These are phyloP conservation scores for Alloplasta piceator DNA, from an alignment of 2,888 invertebrate genomes.

Conservation along the genomic window DNA sequence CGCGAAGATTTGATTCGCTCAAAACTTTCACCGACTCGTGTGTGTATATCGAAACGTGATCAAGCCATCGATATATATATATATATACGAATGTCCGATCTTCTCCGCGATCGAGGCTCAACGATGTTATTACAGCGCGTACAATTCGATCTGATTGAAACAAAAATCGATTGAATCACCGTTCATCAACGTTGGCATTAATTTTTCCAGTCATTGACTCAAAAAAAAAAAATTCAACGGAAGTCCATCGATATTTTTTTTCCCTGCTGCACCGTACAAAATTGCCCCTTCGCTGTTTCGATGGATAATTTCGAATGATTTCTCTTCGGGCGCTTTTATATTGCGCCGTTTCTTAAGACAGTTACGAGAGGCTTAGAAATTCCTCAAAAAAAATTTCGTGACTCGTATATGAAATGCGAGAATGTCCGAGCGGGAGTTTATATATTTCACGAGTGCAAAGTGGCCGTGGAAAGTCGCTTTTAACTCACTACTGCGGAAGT, in stretches of 20 bases:
- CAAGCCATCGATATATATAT: constrained; percentile 40
- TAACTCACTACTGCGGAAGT: not conserved
- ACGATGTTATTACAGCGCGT: constrained; percentile 4
- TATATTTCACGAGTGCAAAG: constrained; percentile 43
- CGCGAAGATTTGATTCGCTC: constrained; percentile 53
- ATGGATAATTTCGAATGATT: too few species aligned
- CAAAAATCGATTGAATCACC: not conserved
- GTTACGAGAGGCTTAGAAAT: constrained; percentile 1
- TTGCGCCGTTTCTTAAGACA: too few species aligned
- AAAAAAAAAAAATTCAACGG: too few species aligned
- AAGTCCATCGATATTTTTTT: not conserved
- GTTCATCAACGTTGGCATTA: not conserved
- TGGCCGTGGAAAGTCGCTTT: constrained; percentile 35
- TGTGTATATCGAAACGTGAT: constrained; percentile 59
- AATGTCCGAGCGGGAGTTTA: not conserved
- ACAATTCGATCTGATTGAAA: not conserved
- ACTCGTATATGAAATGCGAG: constrained; percentile 8
- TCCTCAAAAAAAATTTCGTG: not conserved
- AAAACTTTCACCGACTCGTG: constrained; percentile 60
- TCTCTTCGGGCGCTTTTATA: too few species aligned
- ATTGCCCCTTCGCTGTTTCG: too few species aligned
- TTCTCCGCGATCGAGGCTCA: not conserved
- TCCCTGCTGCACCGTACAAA: not conserved
- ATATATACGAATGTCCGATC: constrained; percentile 17
- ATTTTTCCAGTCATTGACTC: not conserved